Conservation (phyloP, 2,113 vertebrate genomes). For the Sinocyclocheilus maitianheensis region DNA sequence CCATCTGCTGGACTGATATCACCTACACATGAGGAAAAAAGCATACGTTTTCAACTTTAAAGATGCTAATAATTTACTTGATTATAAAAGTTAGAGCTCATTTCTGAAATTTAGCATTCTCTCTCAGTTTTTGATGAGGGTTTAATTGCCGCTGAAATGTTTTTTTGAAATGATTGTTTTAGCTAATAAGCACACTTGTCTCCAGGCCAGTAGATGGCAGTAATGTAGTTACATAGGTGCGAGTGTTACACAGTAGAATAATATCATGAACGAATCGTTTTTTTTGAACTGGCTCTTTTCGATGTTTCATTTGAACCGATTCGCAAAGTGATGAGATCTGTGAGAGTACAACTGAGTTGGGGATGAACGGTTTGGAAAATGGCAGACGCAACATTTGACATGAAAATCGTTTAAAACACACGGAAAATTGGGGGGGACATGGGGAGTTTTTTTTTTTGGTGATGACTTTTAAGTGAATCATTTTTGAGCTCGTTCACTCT, state of each 20-base stretch:
- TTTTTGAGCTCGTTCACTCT: background rate
- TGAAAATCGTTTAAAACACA: background rate
- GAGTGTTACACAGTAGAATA: background rate
- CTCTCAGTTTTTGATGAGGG: background rate
- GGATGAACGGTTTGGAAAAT: background rate
- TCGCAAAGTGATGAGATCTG: background rate
- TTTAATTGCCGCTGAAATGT: background rate
- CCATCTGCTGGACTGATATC: conserved; percentile 30
- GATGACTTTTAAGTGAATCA: background rate
- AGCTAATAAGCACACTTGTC: background rate
- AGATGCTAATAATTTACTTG: background rate
- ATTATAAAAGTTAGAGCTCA: no score
- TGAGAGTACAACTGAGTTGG: background rate
- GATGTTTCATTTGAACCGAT: background rate
- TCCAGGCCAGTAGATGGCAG: conserved; percentile 18
- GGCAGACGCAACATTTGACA: background rate
- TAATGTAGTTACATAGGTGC: background rate
- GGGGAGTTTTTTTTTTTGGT: background rate
- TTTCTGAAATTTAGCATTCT: background rate
- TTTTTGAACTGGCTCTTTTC: conserved; percentile 1
- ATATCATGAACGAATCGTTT: background rate
- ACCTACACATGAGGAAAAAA: background rate
- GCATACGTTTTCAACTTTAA: background rate
- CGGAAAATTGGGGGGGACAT: background rate
- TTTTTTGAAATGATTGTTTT: background rate